Conservation (phyloP, 2,113 vertebrate genomes). For the Larimichthys polyactis region DNA sequence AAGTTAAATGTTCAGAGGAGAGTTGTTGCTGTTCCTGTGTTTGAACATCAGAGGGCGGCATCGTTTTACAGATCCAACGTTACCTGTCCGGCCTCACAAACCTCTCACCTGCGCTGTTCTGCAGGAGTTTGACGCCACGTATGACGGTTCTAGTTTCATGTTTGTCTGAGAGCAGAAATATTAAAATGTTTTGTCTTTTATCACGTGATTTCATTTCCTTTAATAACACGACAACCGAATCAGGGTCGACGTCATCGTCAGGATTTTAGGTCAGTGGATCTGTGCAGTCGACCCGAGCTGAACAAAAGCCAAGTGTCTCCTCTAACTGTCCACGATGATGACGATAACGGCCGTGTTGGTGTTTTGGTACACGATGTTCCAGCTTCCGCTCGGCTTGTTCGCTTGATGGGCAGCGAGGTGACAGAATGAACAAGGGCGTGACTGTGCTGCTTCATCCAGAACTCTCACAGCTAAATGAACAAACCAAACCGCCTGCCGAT, state of each 20-base stretch:
- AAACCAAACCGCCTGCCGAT: neutral
- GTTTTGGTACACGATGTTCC: constrained; percentile 72
- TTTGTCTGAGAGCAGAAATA: neutral
- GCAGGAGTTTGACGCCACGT: neutral
- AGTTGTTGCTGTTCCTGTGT: constrained; percentile 24
- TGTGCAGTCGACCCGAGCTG: constrained; percentile 6
- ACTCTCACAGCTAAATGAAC: constrained; percentile 36
- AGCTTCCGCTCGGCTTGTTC: constrained; percentile 56
- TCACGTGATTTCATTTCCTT: neutral
- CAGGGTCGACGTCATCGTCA: neutral
- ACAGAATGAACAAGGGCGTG: constrained; percentile 68
- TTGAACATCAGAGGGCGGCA: constrained; percentile 65
- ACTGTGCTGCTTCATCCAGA: constrained; percentile 52
- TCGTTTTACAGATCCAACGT: constrained; percentile 36
- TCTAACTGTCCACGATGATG: constrained; percentile 39
- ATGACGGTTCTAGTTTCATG: neutral
- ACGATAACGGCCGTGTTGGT: too few relatives aligned
- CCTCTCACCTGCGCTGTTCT: neutral
- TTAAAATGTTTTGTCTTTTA: neutral
- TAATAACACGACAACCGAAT: neutral
- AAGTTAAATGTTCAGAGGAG: neutral
- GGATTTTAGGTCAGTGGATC: constrained; percentile 32
- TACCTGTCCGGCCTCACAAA: neutral
- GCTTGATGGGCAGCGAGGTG: constrained; percentile 51
- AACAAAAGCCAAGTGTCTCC: constrained; percentile 60